Percentiles rank a stretch among this genome's conserved stretches.
Evolutionary conservation across 2,888 invertebrate species (phyloP).

Genomic region (Bellardia pandia): DNA sequence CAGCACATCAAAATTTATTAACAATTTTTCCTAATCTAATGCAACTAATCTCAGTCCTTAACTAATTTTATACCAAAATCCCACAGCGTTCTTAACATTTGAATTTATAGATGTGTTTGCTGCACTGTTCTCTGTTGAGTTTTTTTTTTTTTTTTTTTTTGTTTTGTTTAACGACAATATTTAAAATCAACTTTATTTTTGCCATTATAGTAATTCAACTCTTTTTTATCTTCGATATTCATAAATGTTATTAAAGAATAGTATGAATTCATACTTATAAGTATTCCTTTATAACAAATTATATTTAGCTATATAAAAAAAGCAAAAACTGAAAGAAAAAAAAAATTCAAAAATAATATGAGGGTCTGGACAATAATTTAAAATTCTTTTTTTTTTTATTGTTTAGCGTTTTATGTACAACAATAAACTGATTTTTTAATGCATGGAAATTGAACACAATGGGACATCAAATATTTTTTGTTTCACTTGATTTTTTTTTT

Average conservation of each 20-base stretch:
- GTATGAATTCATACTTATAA: conserved; percentile 7
- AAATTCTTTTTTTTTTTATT: conserved; percentile 53
- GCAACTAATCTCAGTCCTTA: neutral
- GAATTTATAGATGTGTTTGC: conserved; percentile 13
- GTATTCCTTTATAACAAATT: conserved; percentile 52
- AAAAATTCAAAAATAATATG: conserved; percentile 45
- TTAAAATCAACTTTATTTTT: conserved; percentile 40
- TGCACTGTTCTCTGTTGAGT: neutral
- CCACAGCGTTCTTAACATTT: conserved; percentile 18
- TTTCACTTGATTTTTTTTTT: conserved; percentile 28
- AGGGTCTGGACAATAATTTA: conserved; percentile 70
- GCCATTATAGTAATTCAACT: conserved; percentile 42
- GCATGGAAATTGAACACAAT: conserved; percentile 67
- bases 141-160: neutral
- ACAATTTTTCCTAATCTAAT: neutral
- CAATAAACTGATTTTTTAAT: conserved; percentile 60
- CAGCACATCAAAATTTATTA: neutral
- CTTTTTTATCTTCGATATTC: conserved; percentile 33
- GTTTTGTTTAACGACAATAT: conserved; percentile 25
- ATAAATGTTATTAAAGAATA: conserved; percentile 46
- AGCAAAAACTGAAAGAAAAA: neutral
- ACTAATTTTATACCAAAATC: neutral
- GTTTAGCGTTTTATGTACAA: conserved; percentile 58
- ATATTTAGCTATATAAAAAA: conserved; percentile 12
- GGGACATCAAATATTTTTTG: conserved; percentile 61